A percentile compares a stretch with the other conserved stretches of the same genome.
Conservation (phyloP, 2,113 vertebrate species). For the Tenebrosternarchus preto region DNA sequence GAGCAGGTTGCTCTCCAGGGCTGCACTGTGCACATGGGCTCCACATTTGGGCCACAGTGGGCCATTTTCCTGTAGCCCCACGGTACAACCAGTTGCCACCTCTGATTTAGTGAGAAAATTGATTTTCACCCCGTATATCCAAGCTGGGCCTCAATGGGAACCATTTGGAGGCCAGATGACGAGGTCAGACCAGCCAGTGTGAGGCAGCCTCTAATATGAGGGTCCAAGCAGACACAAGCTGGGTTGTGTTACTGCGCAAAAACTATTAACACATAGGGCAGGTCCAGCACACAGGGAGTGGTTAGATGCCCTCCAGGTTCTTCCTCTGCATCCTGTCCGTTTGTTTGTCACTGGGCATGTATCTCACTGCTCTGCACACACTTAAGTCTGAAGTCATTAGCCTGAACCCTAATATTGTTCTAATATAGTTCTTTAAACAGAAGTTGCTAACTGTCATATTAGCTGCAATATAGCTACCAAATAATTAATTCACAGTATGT, state of each 20-base stretch:
- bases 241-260: constrained; percentile 28
- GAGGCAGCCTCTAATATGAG: constrained; percentile 64
- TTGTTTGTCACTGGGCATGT: too few relatives aligned
- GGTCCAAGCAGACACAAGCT: constrained; percentile 16
- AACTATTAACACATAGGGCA: too few relatives aligned
- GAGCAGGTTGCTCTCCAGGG: constrained; percentile 8
- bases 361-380: neutral
- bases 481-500: too few relatives aligned
- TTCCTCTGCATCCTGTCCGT: too few relatives aligned
- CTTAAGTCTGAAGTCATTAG: neutral
- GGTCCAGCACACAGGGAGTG: constrained; percentile 57
- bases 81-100: constrained; percentile 46
- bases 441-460: neutral
- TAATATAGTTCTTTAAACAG: neutral
- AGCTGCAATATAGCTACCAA: too few relatives aligned
- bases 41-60: constrained; percentile 16
- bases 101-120: constrained; percentile 71
- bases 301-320: neutral
- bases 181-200: constrained; percentile 69
- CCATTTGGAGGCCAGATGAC: constrained; percentile 58
- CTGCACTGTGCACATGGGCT: constrained; percentile 14
- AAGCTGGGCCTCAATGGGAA: constrained; percentile 49
- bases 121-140: constrained; percentile 73
- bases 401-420: too few relatives aligned
- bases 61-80: constrained; percentile 21